A percentile compares a stretch with the other conserved stretches of the same genome.
Conservation (phyloP, 2,888 invertebrate species). For the Agrilus cyanescens region DNA sequence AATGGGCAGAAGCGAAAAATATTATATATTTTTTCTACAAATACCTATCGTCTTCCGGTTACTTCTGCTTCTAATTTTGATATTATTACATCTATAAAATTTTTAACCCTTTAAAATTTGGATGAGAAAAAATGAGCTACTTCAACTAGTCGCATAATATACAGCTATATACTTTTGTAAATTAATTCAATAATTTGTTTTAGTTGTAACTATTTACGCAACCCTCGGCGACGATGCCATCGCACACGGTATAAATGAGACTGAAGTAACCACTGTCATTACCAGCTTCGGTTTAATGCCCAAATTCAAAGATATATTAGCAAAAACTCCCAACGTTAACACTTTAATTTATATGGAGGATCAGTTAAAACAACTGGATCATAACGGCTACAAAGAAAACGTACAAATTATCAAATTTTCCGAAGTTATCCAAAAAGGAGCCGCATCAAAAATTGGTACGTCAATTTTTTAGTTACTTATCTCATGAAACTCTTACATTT, state of each 20-base stretch:
- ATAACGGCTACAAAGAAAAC: conserved; percentile 56
- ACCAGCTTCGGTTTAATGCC: conserved; percentile 86
- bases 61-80: too few relatives aligned
- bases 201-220: conserved; percentile 92
- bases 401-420: conserved; percentile 65
- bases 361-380: conserved; percentile 62
- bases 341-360: conserved; percentile 82
- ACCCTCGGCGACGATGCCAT: conserved; percentile 95
- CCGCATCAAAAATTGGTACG: conserved; percentile 39
- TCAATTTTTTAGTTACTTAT: too few relatives aligned
- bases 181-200: conserved; percentile 7
- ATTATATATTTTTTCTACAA: too few relatives aligned
- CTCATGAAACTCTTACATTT: too few relatives aligned
- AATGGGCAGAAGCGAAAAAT: too few relatives aligned
- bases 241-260: conserved; percentile 92
- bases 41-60: too few relatives aligned
- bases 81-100: too few relatives aligned
- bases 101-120: too few relatives aligned
- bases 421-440: conserved; percentile 47
- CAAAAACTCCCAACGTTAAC: conserved; percentile 60
- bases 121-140: too few relatives aligned
- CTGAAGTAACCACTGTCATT: conserved; percentile 85
- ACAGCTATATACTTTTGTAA: too few relatives aligned
- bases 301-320: conserved; percentile 72
- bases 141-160: too few relatives aligned